Percentiles rank a stretch among this genome's conserved stretches.
phyloP scores from a whole-genome alignment of 2,888 invertebrate genomes.

The Xiphydria camelus region DNA sequence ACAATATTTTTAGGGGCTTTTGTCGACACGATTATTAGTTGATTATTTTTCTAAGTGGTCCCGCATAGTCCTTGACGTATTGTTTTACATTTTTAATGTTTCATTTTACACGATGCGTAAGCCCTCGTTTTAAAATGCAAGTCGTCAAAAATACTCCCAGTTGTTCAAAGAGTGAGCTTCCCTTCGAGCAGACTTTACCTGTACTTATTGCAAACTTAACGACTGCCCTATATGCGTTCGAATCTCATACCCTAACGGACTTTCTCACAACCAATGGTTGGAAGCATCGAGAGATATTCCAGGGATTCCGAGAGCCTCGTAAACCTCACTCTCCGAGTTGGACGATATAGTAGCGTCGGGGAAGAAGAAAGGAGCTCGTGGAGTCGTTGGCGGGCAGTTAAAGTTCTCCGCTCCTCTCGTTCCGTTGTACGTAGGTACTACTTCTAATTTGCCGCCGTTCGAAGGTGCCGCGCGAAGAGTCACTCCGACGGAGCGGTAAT shows the following conservation, averaged over 20 bases:
- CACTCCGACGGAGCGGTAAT: no score
- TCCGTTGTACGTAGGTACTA: background rate
- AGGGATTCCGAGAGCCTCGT: constrained; percentile 30
- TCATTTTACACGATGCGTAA: no score
- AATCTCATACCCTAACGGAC: constrained; percentile 2
- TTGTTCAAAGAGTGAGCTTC: no score
- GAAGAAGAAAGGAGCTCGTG: constrained; percentile 24
- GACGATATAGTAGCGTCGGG: constrained; percentile 12
- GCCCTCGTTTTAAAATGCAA: no score
- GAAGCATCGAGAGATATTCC: constrained; percentile 25
- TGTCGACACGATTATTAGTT: no score
- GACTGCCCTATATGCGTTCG: background rate
- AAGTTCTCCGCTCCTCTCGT: background rate
- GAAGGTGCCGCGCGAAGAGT: no score
- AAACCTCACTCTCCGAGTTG: constrained; percentile 19
- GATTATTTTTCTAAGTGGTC: no score
- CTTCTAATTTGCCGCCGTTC: constrained; percentile 1
- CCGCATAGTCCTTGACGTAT: no score
- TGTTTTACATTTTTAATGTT: no score
- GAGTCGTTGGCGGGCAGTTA: constrained; percentile 9
- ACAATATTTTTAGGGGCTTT: no score
- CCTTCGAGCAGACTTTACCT: background rate
- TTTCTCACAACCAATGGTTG: background rate
- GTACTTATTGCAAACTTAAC: background rate
- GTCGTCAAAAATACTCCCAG: no score